phyloP scores from a whole-genome alignment of 2,797 vertebrate species.

The Champsocephalus esox region DNA sequence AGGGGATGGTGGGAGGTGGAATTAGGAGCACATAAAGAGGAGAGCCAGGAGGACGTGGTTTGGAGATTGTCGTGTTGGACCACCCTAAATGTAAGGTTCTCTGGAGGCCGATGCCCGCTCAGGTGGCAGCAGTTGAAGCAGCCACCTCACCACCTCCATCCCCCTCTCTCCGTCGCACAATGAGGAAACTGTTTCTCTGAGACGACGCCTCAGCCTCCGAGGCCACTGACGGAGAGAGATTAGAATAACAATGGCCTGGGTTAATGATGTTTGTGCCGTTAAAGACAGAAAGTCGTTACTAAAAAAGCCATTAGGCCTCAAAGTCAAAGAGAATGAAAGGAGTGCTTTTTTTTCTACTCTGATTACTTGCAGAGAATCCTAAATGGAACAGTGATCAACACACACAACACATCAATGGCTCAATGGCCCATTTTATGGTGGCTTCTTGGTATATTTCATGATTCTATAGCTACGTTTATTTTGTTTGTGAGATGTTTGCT shows the following conservation, averaged over 20 bases:
- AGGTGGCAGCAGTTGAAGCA: conserved; percentile 55
- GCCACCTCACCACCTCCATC: conserved; percentile 48
- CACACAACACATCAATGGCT: conserved; percentile 28
- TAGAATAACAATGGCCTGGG: conserved; percentile 82
- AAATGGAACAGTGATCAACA: conserved; percentile 49
- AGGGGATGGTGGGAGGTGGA: conserved; percentile 13
- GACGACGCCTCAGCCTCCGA: conserved; percentile 65
- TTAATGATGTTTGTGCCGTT: conserved; percentile 79
- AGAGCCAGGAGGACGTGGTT: conserved; percentile 60
- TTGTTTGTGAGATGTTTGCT: conserved; percentile 7
- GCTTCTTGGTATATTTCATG: conserved; percentile 6
- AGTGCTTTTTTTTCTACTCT: conserved; percentile 51
- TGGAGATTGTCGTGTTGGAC: conserved; percentile 59
- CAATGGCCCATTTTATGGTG: conserved; percentile 11
- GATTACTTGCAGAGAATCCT: conserved; percentile 64
- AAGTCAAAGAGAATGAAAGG: conserved; percentile 67
- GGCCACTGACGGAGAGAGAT: conserved; percentile 72
- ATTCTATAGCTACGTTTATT: conserved; percentile 11
- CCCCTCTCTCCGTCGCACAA: conserved; percentile 62
- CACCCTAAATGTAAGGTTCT: conserved; percentile 57
- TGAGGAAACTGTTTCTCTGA: conserved; percentile 74
- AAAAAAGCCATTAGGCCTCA: conserved; percentile 67
- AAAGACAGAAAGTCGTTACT: conserved; percentile 76
- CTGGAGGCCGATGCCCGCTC: conserved; percentile 41
- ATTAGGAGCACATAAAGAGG: conserved; percentile 54